Evolutionary conservation across 2,888 invertebrate genomes (phyloP).

Genomic region (Arge pagana): DNA sequence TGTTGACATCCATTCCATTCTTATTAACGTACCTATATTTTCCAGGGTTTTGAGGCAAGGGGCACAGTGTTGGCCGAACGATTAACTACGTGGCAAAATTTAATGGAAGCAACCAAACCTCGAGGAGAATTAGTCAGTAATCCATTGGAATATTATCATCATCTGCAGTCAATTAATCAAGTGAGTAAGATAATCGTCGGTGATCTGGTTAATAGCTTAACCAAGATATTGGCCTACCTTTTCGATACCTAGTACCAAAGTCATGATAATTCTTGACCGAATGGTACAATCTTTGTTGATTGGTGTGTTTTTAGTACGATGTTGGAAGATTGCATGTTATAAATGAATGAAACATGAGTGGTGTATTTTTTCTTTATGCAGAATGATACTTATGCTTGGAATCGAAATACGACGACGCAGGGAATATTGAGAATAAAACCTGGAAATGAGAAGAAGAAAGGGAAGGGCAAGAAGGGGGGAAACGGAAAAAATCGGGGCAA

Average conservation of each 20-base stretch:
- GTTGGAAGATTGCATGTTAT: too few relatives aligned
- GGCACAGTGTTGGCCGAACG: slow-evolving; percentile 84
- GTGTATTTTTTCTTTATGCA: slow-evolving; percentile 6
- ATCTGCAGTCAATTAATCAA: slow-evolving; percentile 41
- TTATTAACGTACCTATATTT: slow-evolving; percentile 27
- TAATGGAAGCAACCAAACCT: slow-evolving; percentile 74
- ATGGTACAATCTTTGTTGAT: too few relatives aligned
- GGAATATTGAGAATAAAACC: slow-evolving; percentile 47
- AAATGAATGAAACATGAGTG: too few relatives aligned
- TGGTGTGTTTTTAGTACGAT: too few relatives aligned
- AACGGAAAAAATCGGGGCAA: slow-evolving; percentile 60
- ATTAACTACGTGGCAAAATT: slow-evolving; percentile 83
- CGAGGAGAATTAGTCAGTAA: slow-evolving; percentile 73
- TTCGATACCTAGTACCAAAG: too few relatives aligned
- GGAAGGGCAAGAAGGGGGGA: slow-evolving; percentile 54
- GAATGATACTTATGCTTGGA: slow-evolving; percentile 27
- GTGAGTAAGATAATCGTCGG: too few relatives aligned
- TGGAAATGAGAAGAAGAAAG: slow-evolving; percentile 49
- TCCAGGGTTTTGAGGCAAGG: slow-evolving; percentile 87
- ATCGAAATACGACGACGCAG: slow-evolving; percentile 37
- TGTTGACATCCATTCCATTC: too few relatives aligned
- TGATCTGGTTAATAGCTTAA: too few relatives aligned
- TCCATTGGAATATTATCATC: slow-evolving; percentile 61
- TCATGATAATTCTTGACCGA: too few relatives aligned
- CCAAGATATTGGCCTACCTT: too few relatives aligned